Percentiles rank a stretch among this genome's conserved stretches.
Conservation (phyloP, 2,113 vertebrate genomes). For the Hemiscyllium ocellatum region DNA sequence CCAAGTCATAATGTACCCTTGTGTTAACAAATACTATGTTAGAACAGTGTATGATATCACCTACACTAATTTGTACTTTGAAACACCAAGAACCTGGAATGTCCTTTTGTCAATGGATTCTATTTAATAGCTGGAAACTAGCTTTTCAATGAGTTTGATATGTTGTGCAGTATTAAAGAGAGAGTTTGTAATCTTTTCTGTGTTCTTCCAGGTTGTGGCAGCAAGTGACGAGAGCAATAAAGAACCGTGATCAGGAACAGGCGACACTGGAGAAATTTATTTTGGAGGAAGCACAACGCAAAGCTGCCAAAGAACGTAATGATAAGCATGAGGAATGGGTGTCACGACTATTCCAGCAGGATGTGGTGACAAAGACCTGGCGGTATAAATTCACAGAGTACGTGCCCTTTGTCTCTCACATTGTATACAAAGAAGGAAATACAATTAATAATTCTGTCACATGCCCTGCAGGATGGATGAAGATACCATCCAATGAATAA, state of each 20-base stretch:
- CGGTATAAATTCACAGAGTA: constrained; percentile 80
- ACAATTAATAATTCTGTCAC: not conserved
- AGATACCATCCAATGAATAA: not conserved
- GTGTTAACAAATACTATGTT: not conserved
- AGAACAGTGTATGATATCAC: not conserved
- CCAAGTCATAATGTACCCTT: not conserved
- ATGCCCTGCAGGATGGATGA: not conserved
- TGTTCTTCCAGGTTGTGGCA: constrained; percentile 74
- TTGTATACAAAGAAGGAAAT: not conserved
- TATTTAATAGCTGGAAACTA: not conserved
- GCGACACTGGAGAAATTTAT: constrained; percentile 85
- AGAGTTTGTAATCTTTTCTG: constrained; percentile 10
- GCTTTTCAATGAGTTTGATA: not conserved
- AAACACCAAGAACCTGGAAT: not conserved
- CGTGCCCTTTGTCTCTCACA: not conserved
- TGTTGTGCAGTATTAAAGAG: not conserved
- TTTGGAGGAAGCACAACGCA: constrained; percentile 83
- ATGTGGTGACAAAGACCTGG: constrained; percentile 69
- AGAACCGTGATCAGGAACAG: constrained; percentile 73
- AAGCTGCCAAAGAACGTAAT: constrained; percentile 62
- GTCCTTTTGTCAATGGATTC: not conserved
- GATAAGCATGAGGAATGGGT: constrained; percentile 62
- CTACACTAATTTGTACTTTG: not conserved
- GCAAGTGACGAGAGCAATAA: constrained; percentile 81
- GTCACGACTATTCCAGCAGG: constrained; percentile 67